Evolutionary conservation across 2,113 vertebrate genomes (phyloP).

Genomic region (Fulmarus glacialis): DNA sequence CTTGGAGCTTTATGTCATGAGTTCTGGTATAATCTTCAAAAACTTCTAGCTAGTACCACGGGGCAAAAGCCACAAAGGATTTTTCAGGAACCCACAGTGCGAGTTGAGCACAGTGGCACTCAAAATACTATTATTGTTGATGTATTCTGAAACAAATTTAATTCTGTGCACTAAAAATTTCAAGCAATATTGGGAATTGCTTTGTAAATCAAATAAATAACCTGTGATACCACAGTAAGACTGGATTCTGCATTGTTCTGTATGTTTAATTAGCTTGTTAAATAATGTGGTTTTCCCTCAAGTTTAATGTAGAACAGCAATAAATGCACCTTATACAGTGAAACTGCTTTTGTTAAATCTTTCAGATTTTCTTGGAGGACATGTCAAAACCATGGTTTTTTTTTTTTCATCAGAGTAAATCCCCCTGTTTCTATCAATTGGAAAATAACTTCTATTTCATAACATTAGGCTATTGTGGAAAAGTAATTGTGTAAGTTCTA

Average conservation of each 20-base stretch:
- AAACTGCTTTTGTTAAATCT: constrained; percentile 49
- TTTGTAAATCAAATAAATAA: constrained; percentile 42
- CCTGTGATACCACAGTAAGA: background rate
- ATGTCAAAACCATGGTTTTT: background rate
- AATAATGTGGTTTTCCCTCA: constrained; percentile 14
- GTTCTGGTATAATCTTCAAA: background rate
- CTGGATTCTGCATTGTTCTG: constrained; percentile 50
- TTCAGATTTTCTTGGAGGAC: constrained; percentile 13
- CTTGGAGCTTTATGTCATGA: background rate
- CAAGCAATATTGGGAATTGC: constrained; percentile 62
- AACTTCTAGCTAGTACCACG: background rate
- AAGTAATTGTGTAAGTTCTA: background rate
- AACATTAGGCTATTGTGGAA: background rate
- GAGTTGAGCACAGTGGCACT: background rate
- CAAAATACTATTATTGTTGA: background rate
- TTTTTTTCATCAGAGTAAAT: constrained; percentile 45
- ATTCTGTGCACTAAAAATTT: constrained; percentile 40
- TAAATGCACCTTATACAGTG: constrained; percentile 45
- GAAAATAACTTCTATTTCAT: constrained; percentile 21
- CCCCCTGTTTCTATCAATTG: background rate
- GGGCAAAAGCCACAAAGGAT: background rate
- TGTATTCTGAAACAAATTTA: background rate
- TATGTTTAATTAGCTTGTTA: constrained; percentile 23
- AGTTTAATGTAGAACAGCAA: constrained; percentile 54
- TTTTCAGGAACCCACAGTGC: background rate